Evolutionary conservation across 64 coral and sea anemone genomes (phyloP), one percentile per base, ranked within the genome.

Genomic region (Pocillopora damicornis): DNA sequence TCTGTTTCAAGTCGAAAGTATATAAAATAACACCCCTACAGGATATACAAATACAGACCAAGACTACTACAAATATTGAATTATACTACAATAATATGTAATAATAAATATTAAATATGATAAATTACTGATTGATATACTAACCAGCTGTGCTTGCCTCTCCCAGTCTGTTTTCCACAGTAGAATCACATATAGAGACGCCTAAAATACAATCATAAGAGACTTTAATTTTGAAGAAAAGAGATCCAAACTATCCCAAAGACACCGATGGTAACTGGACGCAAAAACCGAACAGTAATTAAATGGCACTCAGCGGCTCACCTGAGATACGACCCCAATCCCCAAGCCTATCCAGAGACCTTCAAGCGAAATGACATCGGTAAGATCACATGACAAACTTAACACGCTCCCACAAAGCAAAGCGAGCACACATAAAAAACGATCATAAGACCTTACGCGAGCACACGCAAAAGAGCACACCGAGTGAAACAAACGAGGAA

Each of bases 101-200:
- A 51, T 7, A 51, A 51, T 2, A 51, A 51, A 51, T 51, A 51
- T 51, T 51, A 67, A 22, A 22, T 67, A 34, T 13, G 58, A 9
- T 8, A 59, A 80, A 58, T 26, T 15, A 25, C 34, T 18, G 11
- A 9, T 12, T 12, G 63, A 67, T 25, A 15, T 9, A 37, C 93
- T 94, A 45, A 94, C 93, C 51, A 91, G 18, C 36, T 94, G 61
- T 11, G 82, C 83, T 56, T 94, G 93, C 36, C 78, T 87, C 5
- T 88, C n/a, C 93, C 93, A 94, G 37, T 94, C 80, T 62, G 93
- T 94, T 75, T 72, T 61, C 65, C 59, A 91, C 23, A 83, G 88
- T 16, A 94, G 87, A 59, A 69, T 77, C 3, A 75, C 25, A 61
- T 94, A 81, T 20, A 67, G 51, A n/a, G 26, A n/a, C 75, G 51